Evolutionary conservation across 2,888 invertebrate species (phyloP).

Genomic region (Nysson spinosus): DNA sequence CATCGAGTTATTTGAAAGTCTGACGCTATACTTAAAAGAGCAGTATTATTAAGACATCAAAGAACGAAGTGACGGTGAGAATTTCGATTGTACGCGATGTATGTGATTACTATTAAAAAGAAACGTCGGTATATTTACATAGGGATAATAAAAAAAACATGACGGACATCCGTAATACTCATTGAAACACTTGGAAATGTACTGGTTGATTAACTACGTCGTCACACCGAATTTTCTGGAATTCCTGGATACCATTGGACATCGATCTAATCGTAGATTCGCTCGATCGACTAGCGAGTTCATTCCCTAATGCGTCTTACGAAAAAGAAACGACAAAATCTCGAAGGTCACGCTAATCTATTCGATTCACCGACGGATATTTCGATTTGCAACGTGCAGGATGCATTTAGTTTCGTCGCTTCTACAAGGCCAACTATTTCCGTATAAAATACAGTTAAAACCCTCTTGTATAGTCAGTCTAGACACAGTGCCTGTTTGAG

Average conservation of each 20-base stretch:
- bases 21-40: too few species aligned
- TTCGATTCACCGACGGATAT: conserved; percentile 32
- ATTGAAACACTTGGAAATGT: too few species aligned
- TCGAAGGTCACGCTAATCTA: conserved; percentile 34
- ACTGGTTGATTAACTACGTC: too few species aligned
- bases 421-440: conserved; percentile 44
- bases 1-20: too few species aligned
- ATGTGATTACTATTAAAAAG: too few species aligned
- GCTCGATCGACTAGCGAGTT: conserved; percentile 9
- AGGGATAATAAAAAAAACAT: too few species aligned
- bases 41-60: too few species aligned
- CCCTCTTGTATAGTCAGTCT: not conserved
- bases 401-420: conserved; percentile 58
- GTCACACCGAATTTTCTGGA: not conserved
- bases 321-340: conserved; percentile 27
- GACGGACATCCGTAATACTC: too few species aligned
- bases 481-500: not conserved
- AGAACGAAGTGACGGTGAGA: too few species aligned
- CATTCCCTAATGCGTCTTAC: conserved; percentile 15
- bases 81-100: too few species aligned
- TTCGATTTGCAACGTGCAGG: conserved; percentile 45
- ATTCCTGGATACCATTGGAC: not conserved
- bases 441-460: conserved; percentile 53
- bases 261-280: not conserved
- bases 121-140: too few species aligned